Conservation (phyloP, 2,888 invertebrate species). For the Drosophila sordidula region DNA sequence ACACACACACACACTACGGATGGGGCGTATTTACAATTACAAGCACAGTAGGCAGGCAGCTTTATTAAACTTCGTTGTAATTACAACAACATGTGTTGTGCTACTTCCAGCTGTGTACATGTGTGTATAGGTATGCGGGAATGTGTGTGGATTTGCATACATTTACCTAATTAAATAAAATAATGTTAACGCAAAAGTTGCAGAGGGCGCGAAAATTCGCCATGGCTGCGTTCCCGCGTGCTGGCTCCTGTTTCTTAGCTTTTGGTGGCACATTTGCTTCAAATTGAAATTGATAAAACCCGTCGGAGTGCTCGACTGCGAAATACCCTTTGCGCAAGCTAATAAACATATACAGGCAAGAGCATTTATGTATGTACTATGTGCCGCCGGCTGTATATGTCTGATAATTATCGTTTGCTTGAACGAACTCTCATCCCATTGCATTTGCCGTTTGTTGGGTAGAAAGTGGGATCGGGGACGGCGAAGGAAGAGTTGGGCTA, state of each 20-base stretch:
- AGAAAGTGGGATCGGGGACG: neutral
- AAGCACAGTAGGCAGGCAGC: conserved; percentile 57
- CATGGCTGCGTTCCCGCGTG: neutral
- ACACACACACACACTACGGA: conserved; percentile 1
- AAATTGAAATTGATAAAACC: conserved; percentile 49
- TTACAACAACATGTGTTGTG: conserved; percentile 79
- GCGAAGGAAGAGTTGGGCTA: conserved; percentile 14
- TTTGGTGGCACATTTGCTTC: conserved; percentile 31
- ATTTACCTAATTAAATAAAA: conserved; percentile 82
- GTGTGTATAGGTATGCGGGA: conserved; percentile 15
- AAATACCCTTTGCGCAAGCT: conserved; percentile 5
- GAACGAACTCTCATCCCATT: conserved; percentile 25
- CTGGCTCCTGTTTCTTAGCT: conserved; percentile 32
- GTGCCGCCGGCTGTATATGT: conserved; percentile 33
- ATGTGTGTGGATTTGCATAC: conserved; percentile 71
- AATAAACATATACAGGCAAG: conserved; percentile 52
- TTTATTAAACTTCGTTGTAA: conserved; percentile 80
- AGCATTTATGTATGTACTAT: conserved; percentile 1
- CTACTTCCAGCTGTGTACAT: conserved; percentile 41
- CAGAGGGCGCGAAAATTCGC: conserved; percentile 55
- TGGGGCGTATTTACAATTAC: conserved; percentile 55
- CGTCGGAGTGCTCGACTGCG: neutral
- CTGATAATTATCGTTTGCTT: conserved; percentile 75
- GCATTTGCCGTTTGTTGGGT: conserved; percentile 16
- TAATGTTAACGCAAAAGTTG: conserved; percentile 79